These are phyloP conservation scores for Sorex maritimensis DNA, from an alignment of 2,797 vertebrate species.

Conservation along the genomic window DNA sequence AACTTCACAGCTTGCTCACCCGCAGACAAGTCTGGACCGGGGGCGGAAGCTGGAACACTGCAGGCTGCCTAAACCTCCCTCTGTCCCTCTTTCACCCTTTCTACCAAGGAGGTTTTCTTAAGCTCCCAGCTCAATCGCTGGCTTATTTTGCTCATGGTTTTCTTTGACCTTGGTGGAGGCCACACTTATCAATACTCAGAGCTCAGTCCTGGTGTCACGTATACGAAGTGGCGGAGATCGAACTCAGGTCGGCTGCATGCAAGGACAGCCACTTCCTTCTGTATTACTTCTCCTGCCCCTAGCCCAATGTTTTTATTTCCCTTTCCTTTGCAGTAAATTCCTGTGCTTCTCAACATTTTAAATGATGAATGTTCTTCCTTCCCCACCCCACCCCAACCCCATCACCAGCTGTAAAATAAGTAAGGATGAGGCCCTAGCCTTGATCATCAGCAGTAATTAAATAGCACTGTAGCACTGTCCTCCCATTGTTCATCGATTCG, in stretches of 20 bases:
- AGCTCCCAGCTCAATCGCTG: conserved; percentile 52
- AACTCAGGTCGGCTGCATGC: too few species aligned
- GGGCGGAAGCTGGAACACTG: conserved; percentile 66
- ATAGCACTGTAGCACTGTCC: too few species aligned
- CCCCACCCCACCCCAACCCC: not conserved
- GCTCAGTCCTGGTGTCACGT: too few species aligned
- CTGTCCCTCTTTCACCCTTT: conserved; percentile 64
- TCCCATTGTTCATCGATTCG: too few species aligned
- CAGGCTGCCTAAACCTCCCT: conserved; percentile 10
- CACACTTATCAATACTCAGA: too few species aligned
- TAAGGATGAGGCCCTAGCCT: too few species aligned
- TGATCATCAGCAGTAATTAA: too few species aligned
- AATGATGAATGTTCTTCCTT: too few species aligned
- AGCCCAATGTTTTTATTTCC: not conserved
- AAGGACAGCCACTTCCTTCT: too few species aligned
- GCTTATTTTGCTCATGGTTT: not conserved
- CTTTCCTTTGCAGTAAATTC: conserved; percentile 29
- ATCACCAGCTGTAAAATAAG: not conserved
- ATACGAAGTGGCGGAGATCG: too few species aligned
- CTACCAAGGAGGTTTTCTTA: conserved; percentile 58
- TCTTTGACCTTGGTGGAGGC: too few species aligned
- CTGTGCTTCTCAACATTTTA: conserved; percentile 12
- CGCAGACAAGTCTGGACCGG: conserved; percentile 50
- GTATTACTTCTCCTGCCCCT: too few species aligned
- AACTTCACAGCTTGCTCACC: conserved; percentile 76